phyloP scores from a whole-genome alignment of 1,140 invertebrate species.

The Planococcus citri region DNA sequence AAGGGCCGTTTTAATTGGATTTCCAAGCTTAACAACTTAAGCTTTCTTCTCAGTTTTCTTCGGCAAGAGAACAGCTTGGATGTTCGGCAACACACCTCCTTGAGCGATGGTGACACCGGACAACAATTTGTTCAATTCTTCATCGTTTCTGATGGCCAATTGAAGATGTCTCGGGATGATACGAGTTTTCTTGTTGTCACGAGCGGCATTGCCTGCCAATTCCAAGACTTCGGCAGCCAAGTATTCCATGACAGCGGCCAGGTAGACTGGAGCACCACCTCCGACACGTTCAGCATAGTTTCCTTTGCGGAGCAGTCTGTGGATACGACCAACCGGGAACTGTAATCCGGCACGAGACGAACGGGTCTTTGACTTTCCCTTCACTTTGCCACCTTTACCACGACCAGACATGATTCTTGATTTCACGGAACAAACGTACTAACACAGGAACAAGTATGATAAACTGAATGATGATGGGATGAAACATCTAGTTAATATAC shows the following conservation, averaged over 20 bases:
- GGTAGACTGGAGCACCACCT: slow-evolving; percentile 55
- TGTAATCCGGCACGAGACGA: slow-evolving; percentile 52
- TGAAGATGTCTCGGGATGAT: slow-evolving; percentile 65
- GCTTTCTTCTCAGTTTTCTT: slow-evolving; percentile 42
- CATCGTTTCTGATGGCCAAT: slow-evolving; percentile 64
- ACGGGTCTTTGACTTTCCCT: slow-evolving; percentile 47
- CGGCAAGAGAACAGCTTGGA: slow-evolving; percentile 56
- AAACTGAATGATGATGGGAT: background rate
- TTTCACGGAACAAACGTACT: background rate
- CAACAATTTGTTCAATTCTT: slow-evolving; percentile 57
- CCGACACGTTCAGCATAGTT: slow-evolving; percentile 58
- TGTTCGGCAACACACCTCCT: slow-evolving; percentile 69
- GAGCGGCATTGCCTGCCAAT: slow-evolving; percentile 46
- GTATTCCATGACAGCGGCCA: slow-evolving; percentile 51
- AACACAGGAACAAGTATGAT: background rate
- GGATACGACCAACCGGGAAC: slow-evolving; percentile 57
- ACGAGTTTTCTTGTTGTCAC: slow-evolving; percentile 44
- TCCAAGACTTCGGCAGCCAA: slow-evolving; percentile 49
- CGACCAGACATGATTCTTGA: slow-evolving; percentile 32
- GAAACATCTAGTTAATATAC: too few relatives aligned
- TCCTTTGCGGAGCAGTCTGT: slow-evolving; percentile 53
- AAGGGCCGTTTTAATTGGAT: slow-evolving; percentile 24
- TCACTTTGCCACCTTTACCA: slow-evolving; percentile 34
- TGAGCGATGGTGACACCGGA: slow-evolving; percentile 52
- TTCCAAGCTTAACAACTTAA: background rate